Percentiles rank a stretch among this genome's conserved stretches.
Conservation (phyloP, 2,888 invertebrate genomes). For the Lasioglossum lativentre region DNA sequence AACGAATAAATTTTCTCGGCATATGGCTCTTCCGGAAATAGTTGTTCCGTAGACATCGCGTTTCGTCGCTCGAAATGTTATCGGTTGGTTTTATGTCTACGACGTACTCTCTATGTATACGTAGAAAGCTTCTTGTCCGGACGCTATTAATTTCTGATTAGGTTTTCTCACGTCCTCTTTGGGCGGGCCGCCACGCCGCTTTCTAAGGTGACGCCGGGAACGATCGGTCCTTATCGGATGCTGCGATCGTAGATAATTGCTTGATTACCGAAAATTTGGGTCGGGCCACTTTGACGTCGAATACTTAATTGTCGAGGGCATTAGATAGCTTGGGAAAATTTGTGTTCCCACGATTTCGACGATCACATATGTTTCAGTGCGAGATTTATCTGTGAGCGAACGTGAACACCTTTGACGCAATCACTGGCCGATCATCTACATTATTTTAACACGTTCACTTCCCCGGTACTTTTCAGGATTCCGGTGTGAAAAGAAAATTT, state of each 20-base stretch:
- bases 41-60: conserved; percentile 30
- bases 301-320: background rate
- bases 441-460: too few relatives aligned
- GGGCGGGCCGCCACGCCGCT: conserved; percentile 4
- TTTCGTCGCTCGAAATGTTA: conserved; percentile 16
- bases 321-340: conserved; percentile 5
- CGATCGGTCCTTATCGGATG: conserved; percentile 8
- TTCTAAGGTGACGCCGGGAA: conserved; percentile 20
- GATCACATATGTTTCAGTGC: background rate
- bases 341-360: background rate
- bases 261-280: conserved; percentile 16
- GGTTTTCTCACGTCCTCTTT: conserved; percentile 40
- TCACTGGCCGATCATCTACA: background rate
- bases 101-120: too few relatives aligned
- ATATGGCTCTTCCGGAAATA: too few relatives aligned
- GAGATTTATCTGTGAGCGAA: background rate
- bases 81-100: conserved; percentile 1
- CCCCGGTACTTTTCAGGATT: too few relatives aligned
- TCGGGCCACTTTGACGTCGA: background rate
- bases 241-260: conserved; percentile 16
- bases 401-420: background rate
- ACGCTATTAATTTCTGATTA: conserved; percentile 48
- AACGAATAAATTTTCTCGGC: conserved; percentile 13
- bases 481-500: too few relatives aligned
- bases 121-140: conserved; percentile 42